A percentile compares a stretch with the other conserved stretches of the same genome.
phyloP scores from a whole-genome alignment of 2,797 vertebrate species.

The Pterois miles region DNA sequence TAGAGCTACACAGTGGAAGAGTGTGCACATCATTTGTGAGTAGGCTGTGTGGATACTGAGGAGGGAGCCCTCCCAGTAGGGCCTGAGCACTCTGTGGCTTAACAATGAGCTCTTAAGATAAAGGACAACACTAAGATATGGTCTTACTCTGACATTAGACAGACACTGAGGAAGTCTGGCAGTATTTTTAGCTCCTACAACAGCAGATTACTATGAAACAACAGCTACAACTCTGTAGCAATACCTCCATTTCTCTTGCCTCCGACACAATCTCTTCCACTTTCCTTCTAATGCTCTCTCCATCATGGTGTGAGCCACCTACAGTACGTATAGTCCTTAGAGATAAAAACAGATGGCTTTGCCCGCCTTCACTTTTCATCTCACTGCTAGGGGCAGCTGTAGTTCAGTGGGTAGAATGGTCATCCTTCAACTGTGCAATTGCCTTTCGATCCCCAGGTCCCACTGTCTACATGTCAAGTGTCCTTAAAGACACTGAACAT shows the following conservation, averaged over 20 bases:
- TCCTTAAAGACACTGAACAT: too few relatives aligned
- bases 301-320: constrained; percentile 23
- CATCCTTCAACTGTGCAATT: too few relatives aligned
- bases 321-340: background rate
- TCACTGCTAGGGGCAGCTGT: background rate
- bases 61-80: background rate
- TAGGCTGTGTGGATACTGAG: background rate
- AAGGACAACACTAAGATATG: background rate
- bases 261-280: constrained; percentile 33
- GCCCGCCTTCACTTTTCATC: background rate
- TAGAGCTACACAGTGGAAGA: background rate
- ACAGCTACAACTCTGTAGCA: too few relatives aligned
- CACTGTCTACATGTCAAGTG: too few relatives aligned
- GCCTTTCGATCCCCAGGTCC: too few relatives aligned
- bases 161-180: constrained; percentile 24
- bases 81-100: background rate
- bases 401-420: too few relatives aligned
- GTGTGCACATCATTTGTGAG: background rate
- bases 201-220: constrained; percentile 30
- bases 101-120: constrained; percentile 32
- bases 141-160: constrained; percentile 32
- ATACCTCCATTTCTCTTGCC: constrained; percentile 11
- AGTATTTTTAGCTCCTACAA: constrained; percentile 51
- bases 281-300: background rate
- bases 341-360: constrained; percentile 15